Conservation (phyloP, 2,888 invertebrate species). For the Orthosia cruda region DNA sequence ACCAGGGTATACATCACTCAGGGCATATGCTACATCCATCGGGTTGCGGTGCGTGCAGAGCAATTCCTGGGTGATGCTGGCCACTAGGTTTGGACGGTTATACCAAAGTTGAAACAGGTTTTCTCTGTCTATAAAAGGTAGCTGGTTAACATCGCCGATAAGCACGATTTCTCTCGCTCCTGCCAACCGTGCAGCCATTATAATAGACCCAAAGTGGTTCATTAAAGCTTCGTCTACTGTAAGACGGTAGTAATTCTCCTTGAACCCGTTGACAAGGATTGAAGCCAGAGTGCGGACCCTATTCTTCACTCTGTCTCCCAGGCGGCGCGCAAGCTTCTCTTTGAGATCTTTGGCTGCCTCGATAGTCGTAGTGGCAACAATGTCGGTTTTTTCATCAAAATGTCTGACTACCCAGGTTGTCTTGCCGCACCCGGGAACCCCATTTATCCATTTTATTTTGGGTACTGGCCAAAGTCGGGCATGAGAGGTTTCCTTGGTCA, state of each 20-base stretch:
- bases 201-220: slow-evolving; percentile 64
- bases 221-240: slow-evolving; percentile 62
- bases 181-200: slow-evolving; percentile 51
- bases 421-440: slow-evolving; percentile 57
- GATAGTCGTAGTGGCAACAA: slow-evolving; percentile 50
- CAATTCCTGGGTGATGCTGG: slow-evolving; percentile 35
- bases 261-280: slow-evolving; percentile 48
- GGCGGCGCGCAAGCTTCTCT: slow-evolving; percentile 2
- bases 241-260: slow-evolving; percentile 24
- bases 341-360: slow-evolving; percentile 53
- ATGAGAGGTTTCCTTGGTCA: neutral
- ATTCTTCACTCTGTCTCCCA: slow-evolving; percentile 18
- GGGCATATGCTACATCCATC: slow-evolving; percentile 54
- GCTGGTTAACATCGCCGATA: slow-evolving; percentile 65
- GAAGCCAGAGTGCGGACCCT: slow-evolving; percentile 56
- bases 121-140: slow-evolving; percentile 63
- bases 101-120: slow-evolving; percentile 56
- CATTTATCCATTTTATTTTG: slow-evolving; percentile 49
- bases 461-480: slow-evolving; percentile 24
- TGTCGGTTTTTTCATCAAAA: slow-evolving; percentile 23
- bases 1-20: slow-evolving; percentile 38
- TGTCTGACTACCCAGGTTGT: slow-evolving; percentile 47
- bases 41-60: slow-evolving; percentile 55
- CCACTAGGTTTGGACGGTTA: slow-evolving; percentile 25
- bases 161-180: slow-evolving; percentile 45